phyloP scores from a whole-genome alignment of 2,113 vertebrate genomes.

The Nannobrachium achirus region DNA sequence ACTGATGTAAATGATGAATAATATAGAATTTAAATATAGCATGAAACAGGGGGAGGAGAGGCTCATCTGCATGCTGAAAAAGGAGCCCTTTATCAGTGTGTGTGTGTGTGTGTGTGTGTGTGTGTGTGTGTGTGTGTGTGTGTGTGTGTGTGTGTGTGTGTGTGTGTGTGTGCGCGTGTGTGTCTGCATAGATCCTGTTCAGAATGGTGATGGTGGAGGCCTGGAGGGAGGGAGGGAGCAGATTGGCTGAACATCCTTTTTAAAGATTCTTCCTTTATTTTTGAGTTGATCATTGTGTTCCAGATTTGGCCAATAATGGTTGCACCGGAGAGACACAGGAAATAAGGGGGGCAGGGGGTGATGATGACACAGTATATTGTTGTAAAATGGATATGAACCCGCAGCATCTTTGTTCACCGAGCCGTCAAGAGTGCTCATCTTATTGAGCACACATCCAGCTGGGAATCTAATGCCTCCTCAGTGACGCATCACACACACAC shows the following conservation, averaged over 20 bases:
- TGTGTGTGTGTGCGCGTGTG: neutral
- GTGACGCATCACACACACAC: too few species aligned
- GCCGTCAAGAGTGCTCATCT: too few species aligned
- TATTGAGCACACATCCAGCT: too few species aligned
- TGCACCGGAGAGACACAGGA: conserved; percentile 4
- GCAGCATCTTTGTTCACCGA: too few species aligned
- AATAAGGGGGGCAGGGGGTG: too few species aligned
- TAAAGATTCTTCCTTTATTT: conserved; percentile 7
- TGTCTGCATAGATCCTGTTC: conserved; percentile 12
- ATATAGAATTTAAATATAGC: neutral
- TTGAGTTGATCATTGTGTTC: conserved; percentile 1
- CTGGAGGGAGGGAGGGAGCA: conserved; percentile 18
- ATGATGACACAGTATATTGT: too few species aligned
- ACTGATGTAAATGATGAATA: neutral
- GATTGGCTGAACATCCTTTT: conserved; percentile 54
- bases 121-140: neutral
- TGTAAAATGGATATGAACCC: too few species aligned
- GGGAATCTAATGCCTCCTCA: too few species aligned
- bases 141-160: conserved; percentile 8
- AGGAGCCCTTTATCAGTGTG: neutral
- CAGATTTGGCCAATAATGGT: neutral
- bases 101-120: conserved; percentile 5
- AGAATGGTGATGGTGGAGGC: conserved; percentile 1
- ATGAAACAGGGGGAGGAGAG: conserved; percentile 24
- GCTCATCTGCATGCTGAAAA: conserved; percentile 45